Base-by-base conservation (phyloP, 2,113 vertebrate species). In the Chamaetylas fuelleborni region DNA sequence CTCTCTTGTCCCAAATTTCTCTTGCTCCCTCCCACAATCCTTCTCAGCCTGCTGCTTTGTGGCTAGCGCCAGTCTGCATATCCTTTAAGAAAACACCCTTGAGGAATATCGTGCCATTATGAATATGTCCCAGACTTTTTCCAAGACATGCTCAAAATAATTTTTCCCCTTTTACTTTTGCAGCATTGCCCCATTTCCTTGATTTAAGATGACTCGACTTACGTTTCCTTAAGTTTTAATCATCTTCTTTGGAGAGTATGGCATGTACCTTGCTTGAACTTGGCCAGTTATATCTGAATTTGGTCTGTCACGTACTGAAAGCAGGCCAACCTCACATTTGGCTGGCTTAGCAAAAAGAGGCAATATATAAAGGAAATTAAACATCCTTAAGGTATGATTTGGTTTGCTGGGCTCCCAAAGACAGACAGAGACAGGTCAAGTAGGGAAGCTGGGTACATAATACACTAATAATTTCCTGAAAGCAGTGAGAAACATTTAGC, bases 201-300 rank as follows among this genome's bases (percentile, higher is more conserved):
- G 94, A 94, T 97, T 96, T 97, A 95, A 97, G 90, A 85, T 96
- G 89, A 80, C 94, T 95, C 12, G 8, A 88, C 69, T 93, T 97
- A 87, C 8, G 0, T 90, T 96, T 97, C 47, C 76, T 82, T 66
- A 94, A 91, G 58, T 92, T 88, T 70, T 88, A 81, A 84, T 90
- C 48, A 83, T 90, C 50, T 43, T 88, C 62, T 96, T 91, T 86
- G 76, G 16, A 57, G 33, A 90, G 38, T 5, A 3, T 72, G 71
- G 58, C 84, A 53, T 87, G 72, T 91, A 93, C 88, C 58, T 96
- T 42, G 24, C 83, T 97, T 97, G 87, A 97, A 97, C 93, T 86
- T 97, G 90, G 95, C 93, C 86, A 87, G 70, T 88, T 92, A 51
- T 31, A 24, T 96, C 81, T 14, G 14, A 95, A 91, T 95, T 43